Conservation (phyloP, 2,113 vertebrate genomes). For the Myiagra hebetior region DNA sequence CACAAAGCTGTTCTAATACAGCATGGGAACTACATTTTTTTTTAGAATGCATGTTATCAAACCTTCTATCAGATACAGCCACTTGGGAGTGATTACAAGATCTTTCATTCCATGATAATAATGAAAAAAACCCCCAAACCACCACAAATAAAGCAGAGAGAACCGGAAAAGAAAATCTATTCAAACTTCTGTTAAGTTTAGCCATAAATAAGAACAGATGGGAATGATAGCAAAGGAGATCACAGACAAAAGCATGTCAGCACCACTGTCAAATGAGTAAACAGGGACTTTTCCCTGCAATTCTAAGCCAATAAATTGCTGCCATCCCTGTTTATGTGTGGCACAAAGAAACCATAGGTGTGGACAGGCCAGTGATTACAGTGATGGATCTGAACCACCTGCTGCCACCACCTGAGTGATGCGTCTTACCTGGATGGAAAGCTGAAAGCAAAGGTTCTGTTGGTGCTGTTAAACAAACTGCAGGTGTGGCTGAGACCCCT, state of each 20-base stretch:
- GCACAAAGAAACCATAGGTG: not conserved
- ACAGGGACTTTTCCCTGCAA: not conserved
- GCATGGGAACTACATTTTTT: not conserved
- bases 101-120: not conserved
- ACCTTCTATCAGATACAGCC: not conserved
- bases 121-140: fast-evolving
- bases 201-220: not conserved
- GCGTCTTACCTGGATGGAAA: not conserved
- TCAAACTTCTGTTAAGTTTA: not conserved
- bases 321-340: not conserved
- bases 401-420: not conserved
- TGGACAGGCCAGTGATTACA: not conserved
- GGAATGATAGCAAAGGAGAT: not conserved
- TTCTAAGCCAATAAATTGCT: not conserved
- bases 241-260: not conserved
- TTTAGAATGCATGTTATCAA: not conserved
- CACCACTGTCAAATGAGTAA: not conserved
- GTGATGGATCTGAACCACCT: not conserved
- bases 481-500: not conserved
- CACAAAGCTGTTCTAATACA: not conserved
- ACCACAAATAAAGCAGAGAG: not conserved
- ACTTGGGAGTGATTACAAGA: not conserved
- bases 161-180: not conserved
- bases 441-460: not conserved
- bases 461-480: not conserved